These are phyloP conservation scores for Thereva nobilitata DNA, from an alignment of 2,888 invertebrate genomes.

Conservation along the genomic window DNA sequence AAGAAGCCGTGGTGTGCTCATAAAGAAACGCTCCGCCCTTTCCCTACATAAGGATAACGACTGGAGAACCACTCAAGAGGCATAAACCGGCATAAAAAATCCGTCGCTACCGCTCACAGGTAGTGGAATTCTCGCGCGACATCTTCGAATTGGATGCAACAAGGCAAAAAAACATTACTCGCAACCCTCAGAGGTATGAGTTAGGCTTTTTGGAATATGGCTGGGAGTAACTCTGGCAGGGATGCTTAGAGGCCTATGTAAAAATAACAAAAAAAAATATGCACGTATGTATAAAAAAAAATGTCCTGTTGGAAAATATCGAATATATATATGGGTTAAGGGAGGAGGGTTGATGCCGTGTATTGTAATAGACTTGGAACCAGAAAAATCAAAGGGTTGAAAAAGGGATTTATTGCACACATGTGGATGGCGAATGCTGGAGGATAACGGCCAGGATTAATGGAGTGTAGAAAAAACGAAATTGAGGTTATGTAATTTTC, in stretches of 20 bases:
- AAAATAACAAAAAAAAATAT: neutral
- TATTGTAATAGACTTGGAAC: too few species aligned
- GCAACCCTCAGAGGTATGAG: constrained; percentile 26
- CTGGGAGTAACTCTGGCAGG: neutral
- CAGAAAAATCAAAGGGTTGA: too few species aligned
- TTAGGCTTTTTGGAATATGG: neutral
- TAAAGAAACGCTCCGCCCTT: constrained; percentile 37
- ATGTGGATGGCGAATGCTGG: too few species aligned
- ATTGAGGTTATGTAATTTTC: too few species aligned
- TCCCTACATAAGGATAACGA: constrained; percentile 2
- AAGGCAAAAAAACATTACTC: constrained; percentile 8
- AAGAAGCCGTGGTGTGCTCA: constrained; percentile 7
- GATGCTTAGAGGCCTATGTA: neutral
- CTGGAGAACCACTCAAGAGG: constrained; percentile 2
- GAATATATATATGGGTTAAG: too few species aligned
- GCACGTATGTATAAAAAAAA: too few species aligned
- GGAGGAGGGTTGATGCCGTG: too few species aligned
- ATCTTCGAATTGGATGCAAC: neutral
- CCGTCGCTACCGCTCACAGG: neutral
- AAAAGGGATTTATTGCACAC: too few species aligned
- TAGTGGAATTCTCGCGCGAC: constrained; percentile 4
- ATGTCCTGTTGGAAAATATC: too few species aligned
- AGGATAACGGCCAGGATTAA: too few species aligned
- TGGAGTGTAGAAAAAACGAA: too few species aligned
- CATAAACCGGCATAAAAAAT: constrained; percentile 11